These are phyloP conservation scores for Calyptommatus sinebrachiatus DNA, from an alignment of 2,113 vertebrate genomes.

Conservation along the genomic window DNA sequence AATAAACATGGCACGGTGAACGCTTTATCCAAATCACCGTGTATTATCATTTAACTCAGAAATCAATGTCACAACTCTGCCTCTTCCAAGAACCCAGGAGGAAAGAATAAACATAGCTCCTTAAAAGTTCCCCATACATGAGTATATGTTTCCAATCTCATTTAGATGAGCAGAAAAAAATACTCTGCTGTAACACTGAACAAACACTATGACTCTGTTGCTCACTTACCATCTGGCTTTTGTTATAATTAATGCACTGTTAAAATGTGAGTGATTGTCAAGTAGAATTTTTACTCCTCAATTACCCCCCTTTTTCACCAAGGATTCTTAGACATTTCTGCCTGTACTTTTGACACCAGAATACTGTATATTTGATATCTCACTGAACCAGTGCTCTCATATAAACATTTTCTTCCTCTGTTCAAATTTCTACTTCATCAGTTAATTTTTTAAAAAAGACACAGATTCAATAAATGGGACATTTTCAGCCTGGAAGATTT, in stretches of 20 bases:
- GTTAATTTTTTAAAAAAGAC: slow-evolving; percentile 68
- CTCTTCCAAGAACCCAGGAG: slow-evolving; percentile 75
- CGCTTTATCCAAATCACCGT: slow-evolving; percentile 64
- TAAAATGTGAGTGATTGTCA: slow-evolving; percentile 68
- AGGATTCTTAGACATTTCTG: slow-evolving; percentile 68
- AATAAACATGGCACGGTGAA: slow-evolving; percentile 63
- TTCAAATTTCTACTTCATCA: slow-evolving; percentile 74
- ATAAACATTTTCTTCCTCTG: slow-evolving; percentile 75
- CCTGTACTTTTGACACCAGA: slow-evolving; percentile 70
- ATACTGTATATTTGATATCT: slow-evolving; percentile 75
- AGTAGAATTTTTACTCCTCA: slow-evolving; percentile 69
- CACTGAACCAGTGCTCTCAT: slow-evolving; percentile 69
- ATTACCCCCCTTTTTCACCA: slow-evolving; percentile 58
- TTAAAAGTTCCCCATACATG: slow-evolving; percentile 71
- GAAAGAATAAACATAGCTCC: slow-evolving; percentile 74
- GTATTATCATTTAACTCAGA: slow-evolving; percentile 64
- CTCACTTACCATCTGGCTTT: slow-evolving; percentile 66
- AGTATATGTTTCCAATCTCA: slow-evolving; percentile 74
- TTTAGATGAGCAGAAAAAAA: slow-evolving; percentile 64
- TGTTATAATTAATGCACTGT: slow-evolving; percentile 70
- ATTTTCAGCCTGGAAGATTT: slow-evolving; percentile 70
- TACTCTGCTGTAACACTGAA: slow-evolving; percentile 62
- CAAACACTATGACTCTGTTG: slow-evolving; percentile 61
- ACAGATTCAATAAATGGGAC: slow-evolving; percentile 61
- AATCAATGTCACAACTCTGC: slow-evolving; percentile 72